Evolutionary conservation across 2,888 invertebrate genomes (phyloP).

Genomic region (Harpalus rufipes): DNA sequence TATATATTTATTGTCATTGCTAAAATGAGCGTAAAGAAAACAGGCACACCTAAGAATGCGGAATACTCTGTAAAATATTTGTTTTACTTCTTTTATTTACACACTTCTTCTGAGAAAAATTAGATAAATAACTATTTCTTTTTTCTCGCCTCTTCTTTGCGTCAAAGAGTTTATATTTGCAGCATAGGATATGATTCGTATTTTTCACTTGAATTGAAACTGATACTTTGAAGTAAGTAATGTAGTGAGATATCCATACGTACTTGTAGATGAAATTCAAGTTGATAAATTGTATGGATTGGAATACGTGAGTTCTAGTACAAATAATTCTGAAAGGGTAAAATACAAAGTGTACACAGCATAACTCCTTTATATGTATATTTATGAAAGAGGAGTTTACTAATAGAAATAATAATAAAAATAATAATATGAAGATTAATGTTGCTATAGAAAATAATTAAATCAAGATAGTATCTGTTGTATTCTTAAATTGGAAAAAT

Average conservation of each 20-base stretch:
- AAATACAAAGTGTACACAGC: background rate
- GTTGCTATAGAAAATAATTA: too few species aligned
- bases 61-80: too few species aligned
- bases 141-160: background rate
- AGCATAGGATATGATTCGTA: background rate
- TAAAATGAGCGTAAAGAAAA: too few species aligned
- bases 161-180: background rate
- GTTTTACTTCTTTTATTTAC: background rate
- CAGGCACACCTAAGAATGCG: too few species aligned
- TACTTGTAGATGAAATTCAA: background rate
- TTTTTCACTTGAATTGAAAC: background rate
- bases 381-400: background rate
- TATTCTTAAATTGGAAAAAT: too few species aligned
- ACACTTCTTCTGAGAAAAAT: background rate
- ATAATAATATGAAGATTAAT: too few species aligned
- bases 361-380: background rate
- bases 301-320: background rate
- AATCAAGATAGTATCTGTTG: too few species aligned
- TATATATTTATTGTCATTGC: too few species aligned
- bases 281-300: background rate
- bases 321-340: background rate
- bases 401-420: background rate
- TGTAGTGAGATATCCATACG: background rate
- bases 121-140: background rate
- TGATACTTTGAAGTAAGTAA: background rate